Evolutionary conservation across 2,797 vertebrate genomes (phyloP).

Genomic region (Microctenopoma steveboyesi): DNA sequence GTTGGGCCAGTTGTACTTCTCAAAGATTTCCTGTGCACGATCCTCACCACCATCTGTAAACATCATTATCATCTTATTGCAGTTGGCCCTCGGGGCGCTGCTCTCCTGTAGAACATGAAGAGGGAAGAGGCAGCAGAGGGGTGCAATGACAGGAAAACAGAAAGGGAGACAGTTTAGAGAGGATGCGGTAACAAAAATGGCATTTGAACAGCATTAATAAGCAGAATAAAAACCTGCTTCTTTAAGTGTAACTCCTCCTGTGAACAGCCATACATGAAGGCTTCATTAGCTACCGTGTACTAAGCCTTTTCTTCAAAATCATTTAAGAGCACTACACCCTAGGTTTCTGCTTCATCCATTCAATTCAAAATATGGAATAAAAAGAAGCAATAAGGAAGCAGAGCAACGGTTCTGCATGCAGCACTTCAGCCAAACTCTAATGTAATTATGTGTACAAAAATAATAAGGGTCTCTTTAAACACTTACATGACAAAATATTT

Average conservation of each 20-base stretch:
- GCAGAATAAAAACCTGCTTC: not conserved
- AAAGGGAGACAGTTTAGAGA: conserved; percentile 30
- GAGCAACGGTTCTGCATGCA: too few species aligned
- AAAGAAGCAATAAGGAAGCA: too few species aligned
- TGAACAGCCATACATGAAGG: not conserved
- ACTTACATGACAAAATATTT: too few species aligned
- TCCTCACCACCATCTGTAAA: conserved; percentile 98
- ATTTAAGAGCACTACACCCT: not conserved
- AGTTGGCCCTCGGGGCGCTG: conserved; percentile 94
- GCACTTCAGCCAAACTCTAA: too few species aligned
- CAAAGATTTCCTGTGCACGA: conserved; percentile 95
- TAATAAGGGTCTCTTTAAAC: not conserved
- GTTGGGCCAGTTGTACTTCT: conserved; percentile 99
- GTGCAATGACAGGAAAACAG: conserved; percentile 38
- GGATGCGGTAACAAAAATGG: not conserved
- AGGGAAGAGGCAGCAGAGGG: conserved; percentile 18
- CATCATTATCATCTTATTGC: conserved; percentile 99
- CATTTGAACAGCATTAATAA: not conserved
- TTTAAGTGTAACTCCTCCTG: too few species aligned
- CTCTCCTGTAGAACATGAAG: conserved; percentile 79
- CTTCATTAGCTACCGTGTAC: too few species aligned
- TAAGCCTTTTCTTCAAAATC: not conserved
- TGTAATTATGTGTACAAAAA: too few species aligned
- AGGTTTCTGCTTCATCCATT: too few species aligned
- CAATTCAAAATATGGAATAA: too few species aligned